Conservation (phyloP, 2,797 vertebrate genomes). For the Oreochromis mossambicus region DNA sequence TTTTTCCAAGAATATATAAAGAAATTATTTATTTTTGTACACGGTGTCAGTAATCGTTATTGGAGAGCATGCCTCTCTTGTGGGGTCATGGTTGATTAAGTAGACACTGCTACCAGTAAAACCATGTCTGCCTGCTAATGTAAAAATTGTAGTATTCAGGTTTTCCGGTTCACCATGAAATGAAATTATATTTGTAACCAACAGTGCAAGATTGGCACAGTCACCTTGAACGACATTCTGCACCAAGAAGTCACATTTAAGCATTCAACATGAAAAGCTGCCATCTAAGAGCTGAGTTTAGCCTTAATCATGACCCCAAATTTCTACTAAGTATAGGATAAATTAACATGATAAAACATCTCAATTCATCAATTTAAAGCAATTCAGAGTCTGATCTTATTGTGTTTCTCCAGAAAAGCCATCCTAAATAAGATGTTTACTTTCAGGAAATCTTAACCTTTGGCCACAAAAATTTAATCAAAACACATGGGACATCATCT, state of each 20-base stretch:
- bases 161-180: background rate
- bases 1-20: background rate
- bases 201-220: background rate
- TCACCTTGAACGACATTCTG: background rate
- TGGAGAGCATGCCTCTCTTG: background rate
- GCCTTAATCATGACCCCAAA: background rate
- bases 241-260: background rate
- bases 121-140: background rate
- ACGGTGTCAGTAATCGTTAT: background rate
- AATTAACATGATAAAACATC: background rate
- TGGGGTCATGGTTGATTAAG: background rate
- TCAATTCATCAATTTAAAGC: background rate
- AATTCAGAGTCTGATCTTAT: background rate
- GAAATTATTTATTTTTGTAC: background rate
- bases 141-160: background rate
- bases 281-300: background rate
- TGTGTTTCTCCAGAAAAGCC: background rate
- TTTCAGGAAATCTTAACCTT: background rate
- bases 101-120: background rate
- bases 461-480: background rate
- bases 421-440: background rate
- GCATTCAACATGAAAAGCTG: background rate
- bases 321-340: background rate
- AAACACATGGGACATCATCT: background rate
- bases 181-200: background rate